These are phyloP conservation scores for Adela reaumurella DNA, from an alignment of 2,888 invertebrate species.

Conservation along the genomic window DNA sequence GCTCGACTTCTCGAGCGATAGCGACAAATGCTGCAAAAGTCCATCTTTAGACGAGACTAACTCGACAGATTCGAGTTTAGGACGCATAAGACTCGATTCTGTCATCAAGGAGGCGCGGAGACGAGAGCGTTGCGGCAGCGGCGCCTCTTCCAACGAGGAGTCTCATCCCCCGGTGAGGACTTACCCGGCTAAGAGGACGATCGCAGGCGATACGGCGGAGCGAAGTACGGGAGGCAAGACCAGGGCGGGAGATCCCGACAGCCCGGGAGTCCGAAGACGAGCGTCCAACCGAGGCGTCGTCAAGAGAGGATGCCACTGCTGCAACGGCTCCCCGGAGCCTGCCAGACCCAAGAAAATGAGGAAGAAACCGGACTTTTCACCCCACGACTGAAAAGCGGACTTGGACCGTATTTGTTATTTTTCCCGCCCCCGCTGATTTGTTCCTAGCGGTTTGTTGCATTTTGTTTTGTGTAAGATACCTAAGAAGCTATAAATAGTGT, in stretches of 20 bases:
- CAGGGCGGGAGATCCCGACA: constrained; percentile 23
- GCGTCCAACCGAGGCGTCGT: constrained; percentile 54
- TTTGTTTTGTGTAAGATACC: background rate
- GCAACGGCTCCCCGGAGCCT: constrained; percentile 54
- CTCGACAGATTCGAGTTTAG: constrained; percentile 39
- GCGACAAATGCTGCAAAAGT: constrained; percentile 47
- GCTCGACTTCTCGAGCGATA: constrained; percentile 43
- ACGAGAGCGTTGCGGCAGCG: constrained; percentile 25
- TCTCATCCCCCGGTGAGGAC: constrained; percentile 35
- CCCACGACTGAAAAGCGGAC: background rate
- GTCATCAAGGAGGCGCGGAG: constrained; percentile 44
- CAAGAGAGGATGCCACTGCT: constrained; percentile 61
- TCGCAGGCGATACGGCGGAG: constrained; percentile 25
- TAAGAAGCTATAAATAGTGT: background rate
- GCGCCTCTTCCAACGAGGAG: constrained; percentile 29
- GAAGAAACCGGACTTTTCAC: constrained; percentile 20
- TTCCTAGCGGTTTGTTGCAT: background rate
- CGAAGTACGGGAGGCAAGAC: constrained; percentile 42
- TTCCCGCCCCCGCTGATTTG: background rate
- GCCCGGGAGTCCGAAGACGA: constrained; percentile 21
- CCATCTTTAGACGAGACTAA: constrained; percentile 40
- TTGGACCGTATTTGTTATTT: background rate
- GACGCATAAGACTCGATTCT: constrained; percentile 40
- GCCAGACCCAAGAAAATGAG: constrained; percentile 44
- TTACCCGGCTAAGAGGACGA: constrained; percentile 30